A percentile compares a stretch with the other conserved stretches of the same genome.
Conservation (phyloP, 2,797 vertebrate species). For the Tamandua tetradactyla region DNA sequence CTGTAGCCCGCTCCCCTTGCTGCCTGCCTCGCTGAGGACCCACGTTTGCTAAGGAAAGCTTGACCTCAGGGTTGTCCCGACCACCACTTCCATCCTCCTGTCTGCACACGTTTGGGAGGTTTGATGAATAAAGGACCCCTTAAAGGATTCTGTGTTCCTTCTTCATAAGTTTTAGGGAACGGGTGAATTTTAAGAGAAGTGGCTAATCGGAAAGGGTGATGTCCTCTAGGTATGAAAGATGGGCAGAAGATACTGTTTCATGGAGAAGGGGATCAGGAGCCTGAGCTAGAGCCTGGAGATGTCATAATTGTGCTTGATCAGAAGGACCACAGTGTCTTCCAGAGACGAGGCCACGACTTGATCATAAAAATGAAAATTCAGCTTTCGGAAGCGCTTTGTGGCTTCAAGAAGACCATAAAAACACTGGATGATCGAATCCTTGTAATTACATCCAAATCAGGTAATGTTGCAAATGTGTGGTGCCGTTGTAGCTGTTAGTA, state of each 20-base stretch:
- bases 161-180: not conserved
- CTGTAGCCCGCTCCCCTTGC: not conserved
- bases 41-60: fast-evolving
- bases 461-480: constrained; percentile 80
- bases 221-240: constrained; percentile 94
- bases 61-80: not conserved
- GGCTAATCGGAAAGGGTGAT: constrained; percentile 48
- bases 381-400: constrained; percentile 94
- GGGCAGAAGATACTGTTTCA: constrained; percentile 95
- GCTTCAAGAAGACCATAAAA: constrained; percentile 92
- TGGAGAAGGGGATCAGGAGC: constrained; percentile 97
- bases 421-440: constrained; percentile 93
- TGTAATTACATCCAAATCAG: constrained; percentile 89
- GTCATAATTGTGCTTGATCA: constrained; percentile 96
- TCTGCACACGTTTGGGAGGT: not conserved
- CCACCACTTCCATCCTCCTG: not conserved
- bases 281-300: constrained; percentile 96
- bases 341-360: constrained; percentile 91
- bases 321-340: constrained; percentile 93
- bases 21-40: fast-evolving
- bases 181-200: not conserved
- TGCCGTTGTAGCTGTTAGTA: fast-evolving
- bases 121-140: not conserved
- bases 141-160: not conserved
- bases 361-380: constrained; percentile 93